phyloP scores from a whole-genome alignment of 2,888 invertebrate genomes.

The Branchipolynoe longqiensis region DNA sequence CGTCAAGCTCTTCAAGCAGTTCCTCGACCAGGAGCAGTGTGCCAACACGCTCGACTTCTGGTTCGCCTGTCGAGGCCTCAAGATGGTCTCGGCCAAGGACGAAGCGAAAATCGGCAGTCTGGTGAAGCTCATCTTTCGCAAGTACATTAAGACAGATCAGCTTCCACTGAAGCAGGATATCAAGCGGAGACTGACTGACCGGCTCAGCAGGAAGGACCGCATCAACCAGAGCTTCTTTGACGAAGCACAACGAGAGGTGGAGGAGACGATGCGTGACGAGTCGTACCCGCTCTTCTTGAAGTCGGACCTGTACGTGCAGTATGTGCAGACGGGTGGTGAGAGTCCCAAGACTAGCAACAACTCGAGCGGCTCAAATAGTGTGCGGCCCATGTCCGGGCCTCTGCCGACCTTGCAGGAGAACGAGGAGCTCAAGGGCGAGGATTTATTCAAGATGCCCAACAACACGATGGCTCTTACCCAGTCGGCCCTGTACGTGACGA shows the following conservation, averaged over 20 bases:
- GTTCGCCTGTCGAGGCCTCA: slow-evolving; percentile 87
- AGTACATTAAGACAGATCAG: slow-evolving; percentile 87
- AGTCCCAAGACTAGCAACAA: slow-evolving; percentile 73
- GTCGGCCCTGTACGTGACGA: slow-evolving; percentile 59
- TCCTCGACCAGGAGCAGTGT: slow-evolving; percentile 80
- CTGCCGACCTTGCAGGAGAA: slow-evolving; percentile 67
- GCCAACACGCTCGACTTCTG: slow-evolving; percentile 86
- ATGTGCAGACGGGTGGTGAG: slow-evolving; percentile 79
- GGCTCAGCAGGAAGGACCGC: slow-evolving; percentile 77
- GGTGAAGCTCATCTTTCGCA: slow-evolving; percentile 86
- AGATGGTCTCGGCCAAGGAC: slow-evolving; percentile 83
- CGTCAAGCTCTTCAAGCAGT: slow-evolving; percentile 89
- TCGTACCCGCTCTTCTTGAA: slow-evolving; percentile 95
- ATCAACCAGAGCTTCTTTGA: slow-evolving; percentile 92
- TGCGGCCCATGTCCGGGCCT: slow-evolving; percentile 63
- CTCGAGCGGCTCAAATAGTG: slow-evolving; percentile 66
- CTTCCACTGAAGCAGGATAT: slow-evolving; percentile 86
- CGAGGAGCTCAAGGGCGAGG: slow-evolving; percentile 63
- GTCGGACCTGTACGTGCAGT: slow-evolving; percentile 92
- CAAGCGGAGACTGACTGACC: slow-evolving; percentile 86
- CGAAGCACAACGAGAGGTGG: slow-evolving; percentile 91
- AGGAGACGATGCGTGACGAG: slow-evolving; percentile 91
- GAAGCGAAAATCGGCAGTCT: slow-evolving; percentile 85
- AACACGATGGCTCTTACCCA: slow-evolving; percentile 58
- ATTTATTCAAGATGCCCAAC: slow-evolving; percentile 55